These are phyloP conservation scores for Anagrus nilaparvatae DNA, from an alignment of 1,140 invertebrate genomes.

Conservation along the genomic window DNA sequence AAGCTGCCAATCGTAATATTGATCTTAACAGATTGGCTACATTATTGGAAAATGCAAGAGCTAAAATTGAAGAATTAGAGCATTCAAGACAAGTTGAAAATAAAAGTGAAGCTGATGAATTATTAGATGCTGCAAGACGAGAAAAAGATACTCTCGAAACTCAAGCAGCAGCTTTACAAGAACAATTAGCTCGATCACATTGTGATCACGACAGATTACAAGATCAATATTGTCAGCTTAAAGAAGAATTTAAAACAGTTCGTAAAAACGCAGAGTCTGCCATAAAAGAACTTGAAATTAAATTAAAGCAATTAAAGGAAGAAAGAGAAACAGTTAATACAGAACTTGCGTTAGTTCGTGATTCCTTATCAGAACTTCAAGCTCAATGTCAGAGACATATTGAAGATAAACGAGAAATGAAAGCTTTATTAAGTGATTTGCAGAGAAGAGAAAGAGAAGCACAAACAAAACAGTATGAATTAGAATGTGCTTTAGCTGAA, in stretches of 20 bases:
- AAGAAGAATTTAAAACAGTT: slow-evolving; percentile 68
- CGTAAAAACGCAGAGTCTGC: slow-evolving; percentile 75
- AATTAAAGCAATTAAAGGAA: slow-evolving; percentile 57
- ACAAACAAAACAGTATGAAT: slow-evolving; percentile 42
- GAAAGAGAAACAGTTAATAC: slow-evolving; percentile 59
- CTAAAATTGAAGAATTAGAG: slow-evolving; percentile 44
- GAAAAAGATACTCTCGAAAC: slow-evolving; percentile 61
- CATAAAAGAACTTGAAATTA: slow-evolving; percentile 69
- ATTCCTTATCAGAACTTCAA: slow-evolving; percentile 64
- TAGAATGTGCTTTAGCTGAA: slow-evolving; percentile 49
- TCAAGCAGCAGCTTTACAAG: slow-evolving; percentile 61
- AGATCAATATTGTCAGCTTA: slow-evolving; percentile 59
- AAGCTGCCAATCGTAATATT: slow-evolving; percentile 46
- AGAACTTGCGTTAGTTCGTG: slow-evolving; percentile 62
- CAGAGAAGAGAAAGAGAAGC: slow-evolving; percentile 55
- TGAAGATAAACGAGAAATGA: slow-evolving; percentile 65
- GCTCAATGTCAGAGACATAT: slow-evolving; percentile 59
- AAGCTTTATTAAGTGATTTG: slow-evolving; percentile 52
- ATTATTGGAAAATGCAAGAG: slow-evolving; percentile 69
- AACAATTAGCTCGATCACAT: slow-evolving; percentile 64
- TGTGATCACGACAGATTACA: slow-evolving; percentile 64
- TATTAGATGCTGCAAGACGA: slow-evolving; percentile 56
- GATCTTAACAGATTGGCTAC: slow-evolving; percentile 68
- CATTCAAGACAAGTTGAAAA: slow-evolving; percentile 34
- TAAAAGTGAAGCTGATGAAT: slow-evolving; percentile 48